These are phyloP conservation scores for Bothrops jararaca DNA, from an alignment of 2,113 vertebrate species.

Conservation along the genomic window DNA sequence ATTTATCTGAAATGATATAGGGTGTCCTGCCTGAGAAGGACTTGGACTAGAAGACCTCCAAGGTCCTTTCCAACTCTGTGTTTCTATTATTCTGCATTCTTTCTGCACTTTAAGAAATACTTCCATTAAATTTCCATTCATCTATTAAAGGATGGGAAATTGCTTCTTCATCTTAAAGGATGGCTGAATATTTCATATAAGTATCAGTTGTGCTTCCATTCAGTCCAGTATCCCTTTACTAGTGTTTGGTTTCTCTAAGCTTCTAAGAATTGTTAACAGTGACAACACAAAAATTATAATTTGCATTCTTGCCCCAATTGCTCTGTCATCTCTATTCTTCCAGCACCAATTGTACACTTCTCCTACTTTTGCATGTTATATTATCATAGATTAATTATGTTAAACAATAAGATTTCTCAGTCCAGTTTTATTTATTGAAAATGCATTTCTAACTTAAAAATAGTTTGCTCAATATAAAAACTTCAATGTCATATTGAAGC, in stretches of 20 bases:
- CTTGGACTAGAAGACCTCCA: too few relatives aligned
- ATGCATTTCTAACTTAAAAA: slow-evolving; percentile 9
- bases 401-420: not conserved
- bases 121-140: too few relatives aligned
- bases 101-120: not conserved
- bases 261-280: not conserved
- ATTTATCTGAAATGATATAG: too few relatives aligned
- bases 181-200: not conserved
- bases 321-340: not conserved
- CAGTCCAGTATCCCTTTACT: not conserved
- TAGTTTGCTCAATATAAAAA: not conserved
- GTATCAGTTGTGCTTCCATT: not conserved
- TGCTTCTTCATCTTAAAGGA: not conserved
- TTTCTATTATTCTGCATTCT: not conserved
- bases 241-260: not conserved
- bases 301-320: not conserved
- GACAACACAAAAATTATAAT: not conserved
- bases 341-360: not conserved
- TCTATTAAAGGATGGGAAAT: not conserved
- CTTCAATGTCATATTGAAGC: not conserved
- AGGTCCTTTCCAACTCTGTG: too few relatives aligned
- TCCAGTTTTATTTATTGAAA: slow-evolving; percentile 1
- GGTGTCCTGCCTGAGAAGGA: too few relatives aligned
- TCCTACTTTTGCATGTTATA: not conserved
- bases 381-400: not conserved